Evolutionary conservation across 2,888 invertebrate species (phyloP).

Genomic region (Phymatocera aterrima): DNA sequence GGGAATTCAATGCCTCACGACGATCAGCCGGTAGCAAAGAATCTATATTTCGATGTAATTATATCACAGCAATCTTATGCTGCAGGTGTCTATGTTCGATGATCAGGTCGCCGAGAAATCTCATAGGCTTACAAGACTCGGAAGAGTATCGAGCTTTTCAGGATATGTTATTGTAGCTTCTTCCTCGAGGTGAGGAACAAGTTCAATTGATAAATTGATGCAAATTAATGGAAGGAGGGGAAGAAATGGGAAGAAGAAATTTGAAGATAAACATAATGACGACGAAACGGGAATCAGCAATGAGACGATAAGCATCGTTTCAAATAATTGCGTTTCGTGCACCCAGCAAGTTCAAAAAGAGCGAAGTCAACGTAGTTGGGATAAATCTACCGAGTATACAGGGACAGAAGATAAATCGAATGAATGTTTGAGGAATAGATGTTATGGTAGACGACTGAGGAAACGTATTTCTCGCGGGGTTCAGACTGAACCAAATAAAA

Average conservation of each 20-base stretch:
- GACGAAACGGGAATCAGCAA: not conserved
- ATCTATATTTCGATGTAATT: no score
- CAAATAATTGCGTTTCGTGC: not conserved
- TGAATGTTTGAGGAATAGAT: not conserved
- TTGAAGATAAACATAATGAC: not conserved
- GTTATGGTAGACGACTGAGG: not conserved
- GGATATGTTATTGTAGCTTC: no score
- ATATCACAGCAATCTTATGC: not conserved
- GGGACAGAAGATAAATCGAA: not conserved
- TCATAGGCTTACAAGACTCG: no score
- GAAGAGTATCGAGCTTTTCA: no score
- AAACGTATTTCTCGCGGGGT: slow-evolving; percentile 16
- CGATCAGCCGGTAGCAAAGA: no score
- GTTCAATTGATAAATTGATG: not conserved
- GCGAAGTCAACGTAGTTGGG: not conserved
- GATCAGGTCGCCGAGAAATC: no score
- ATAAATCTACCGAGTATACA: not conserved
- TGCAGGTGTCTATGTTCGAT: not conserved
- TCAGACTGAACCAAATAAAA: not conserved
- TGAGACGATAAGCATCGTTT: not conserved
- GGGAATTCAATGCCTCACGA: not conserved
- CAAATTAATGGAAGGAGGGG: not conserved
- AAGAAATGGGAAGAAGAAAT: not conserved
- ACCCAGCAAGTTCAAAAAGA: not conserved
- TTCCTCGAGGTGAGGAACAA: not conserved